A percentile compares a stretch with the other conserved stretches of the same genome.
Conservation (phyloP, 2,888 invertebrate species). For the Corythucha ciliata region DNA sequence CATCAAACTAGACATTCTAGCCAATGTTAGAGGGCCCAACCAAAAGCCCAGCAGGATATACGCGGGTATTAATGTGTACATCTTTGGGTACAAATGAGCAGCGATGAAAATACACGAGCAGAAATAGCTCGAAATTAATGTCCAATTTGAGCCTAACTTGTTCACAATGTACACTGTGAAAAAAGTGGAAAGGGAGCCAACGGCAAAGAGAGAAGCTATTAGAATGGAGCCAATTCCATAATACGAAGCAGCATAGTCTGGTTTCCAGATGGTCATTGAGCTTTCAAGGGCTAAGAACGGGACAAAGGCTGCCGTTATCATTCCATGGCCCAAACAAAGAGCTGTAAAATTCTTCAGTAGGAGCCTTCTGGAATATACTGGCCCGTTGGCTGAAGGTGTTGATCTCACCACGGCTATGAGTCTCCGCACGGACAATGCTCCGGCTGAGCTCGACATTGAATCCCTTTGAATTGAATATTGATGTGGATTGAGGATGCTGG, state of each 20-base stretch:
- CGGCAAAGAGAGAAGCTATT: conserved; percentile 51
- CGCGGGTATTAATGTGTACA: conserved; percentile 47
- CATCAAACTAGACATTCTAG: conserved; percentile 42
- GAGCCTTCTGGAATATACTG: conserved; percentile 37
- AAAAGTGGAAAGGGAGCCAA: conserved; percentile 51
- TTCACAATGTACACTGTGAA: conserved; percentile 47
- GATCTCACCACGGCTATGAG: conserved; percentile 50
- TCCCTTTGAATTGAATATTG: too few species aligned
- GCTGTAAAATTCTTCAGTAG: conserved; percentile 42
- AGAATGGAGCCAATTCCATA: conserved; percentile 49
- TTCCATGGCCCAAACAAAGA: conserved; percentile 48
- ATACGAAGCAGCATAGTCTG: neutral
- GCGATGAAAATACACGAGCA: conserved; percentile 51
- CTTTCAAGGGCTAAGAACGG: conserved; percentile 52
- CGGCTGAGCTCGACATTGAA: conserved; percentile 62
- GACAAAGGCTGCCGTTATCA: conserved; percentile 55
- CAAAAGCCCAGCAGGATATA: conserved; percentile 50
- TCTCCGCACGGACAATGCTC: conserved; percentile 65
- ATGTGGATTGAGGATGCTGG: too few species aligned
- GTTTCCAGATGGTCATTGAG: conserved; percentile 44
- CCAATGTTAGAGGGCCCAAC: conserved; percentile 41
- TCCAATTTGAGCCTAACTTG: conserved; percentile 42
- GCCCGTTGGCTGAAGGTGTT: conserved; percentile 38
- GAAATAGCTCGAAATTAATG: conserved; percentile 45
- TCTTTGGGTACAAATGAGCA: conserved; percentile 50